phyloP scores from a whole-genome alignment of 2,113 vertebrate genomes.

The Okapia johnstoni region DNA sequence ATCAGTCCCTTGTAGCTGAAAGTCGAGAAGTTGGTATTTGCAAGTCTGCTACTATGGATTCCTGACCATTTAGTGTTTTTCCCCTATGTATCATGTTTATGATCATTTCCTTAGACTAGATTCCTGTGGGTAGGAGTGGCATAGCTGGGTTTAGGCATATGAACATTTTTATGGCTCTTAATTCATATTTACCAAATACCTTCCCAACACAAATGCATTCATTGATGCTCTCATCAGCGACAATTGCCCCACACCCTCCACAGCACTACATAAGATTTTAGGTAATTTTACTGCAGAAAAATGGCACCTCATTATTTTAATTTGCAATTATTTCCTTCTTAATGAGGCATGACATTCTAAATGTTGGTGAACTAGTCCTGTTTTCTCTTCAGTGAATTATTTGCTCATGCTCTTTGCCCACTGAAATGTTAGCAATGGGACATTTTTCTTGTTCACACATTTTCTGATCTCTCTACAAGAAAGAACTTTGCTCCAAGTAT shows the following conservation, averaged over 20 bases:
- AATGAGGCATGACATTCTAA: conserved; percentile 60
- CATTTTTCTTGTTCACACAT: neutral
- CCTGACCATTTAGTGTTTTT: neutral
- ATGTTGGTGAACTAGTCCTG: conserved; percentile 36
- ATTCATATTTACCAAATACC: conserved; percentile 59
- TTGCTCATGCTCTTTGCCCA: neutral
- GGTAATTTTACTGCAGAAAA: conserved; percentile 37
- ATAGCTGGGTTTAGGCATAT: conserved; percentile 38
- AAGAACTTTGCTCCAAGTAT: neutral
- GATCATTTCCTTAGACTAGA: conserved; percentile 29
- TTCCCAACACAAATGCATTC: conserved; percentile 39
- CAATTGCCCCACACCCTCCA: conserved; percentile 34
- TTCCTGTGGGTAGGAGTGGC: conserved; percentile 37
- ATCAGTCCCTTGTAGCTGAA: conserved; percentile 34
- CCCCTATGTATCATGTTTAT: conserved; percentile 33
- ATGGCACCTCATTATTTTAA: conserved; percentile 67
- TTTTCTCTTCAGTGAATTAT: conserved; percentile 55
- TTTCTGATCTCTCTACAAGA: conserved; percentile 35
- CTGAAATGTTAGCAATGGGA: conserved; percentile 31
- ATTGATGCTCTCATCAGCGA: conserved; percentile 24
- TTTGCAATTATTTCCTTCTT: conserved; percentile 65
- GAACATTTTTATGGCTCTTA: conserved; percentile 55
- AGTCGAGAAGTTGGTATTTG: conserved; percentile 39
- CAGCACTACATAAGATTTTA: conserved; percentile 50
- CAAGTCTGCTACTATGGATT: neutral